Percentiles rank a stretch among this genome's conserved stretches.
Conservation (phyloP, 2,797 vertebrate genomes). For the Decapterus maruadsi region DNA sequence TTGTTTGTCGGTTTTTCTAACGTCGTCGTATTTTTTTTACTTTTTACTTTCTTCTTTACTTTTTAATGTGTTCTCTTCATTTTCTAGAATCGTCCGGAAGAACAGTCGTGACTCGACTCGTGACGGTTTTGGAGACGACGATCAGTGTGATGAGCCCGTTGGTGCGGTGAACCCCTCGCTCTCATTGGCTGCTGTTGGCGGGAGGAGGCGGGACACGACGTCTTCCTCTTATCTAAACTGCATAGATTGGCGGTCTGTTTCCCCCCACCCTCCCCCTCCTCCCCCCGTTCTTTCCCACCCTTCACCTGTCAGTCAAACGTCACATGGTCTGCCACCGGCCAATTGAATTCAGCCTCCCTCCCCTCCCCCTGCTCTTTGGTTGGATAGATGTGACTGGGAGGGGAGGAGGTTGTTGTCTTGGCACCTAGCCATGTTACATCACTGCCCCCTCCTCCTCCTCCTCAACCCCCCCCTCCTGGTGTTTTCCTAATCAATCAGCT, state of each 20-base stretch:
- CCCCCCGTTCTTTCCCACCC: slow-evolving; percentile 28
- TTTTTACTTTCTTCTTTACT: slow-evolving; percentile 36
- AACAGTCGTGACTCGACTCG: slow-evolving; percentile 26
- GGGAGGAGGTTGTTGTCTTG: slow-evolving; percentile 44
- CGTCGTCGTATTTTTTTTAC: background rate
- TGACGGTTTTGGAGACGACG: slow-evolving; percentile 35
- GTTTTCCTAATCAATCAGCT: slow-evolving; percentile 14
- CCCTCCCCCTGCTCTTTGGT: slow-evolving; percentile 62
- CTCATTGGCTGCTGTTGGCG: slow-evolving; percentile 54
- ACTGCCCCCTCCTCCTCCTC: background rate
- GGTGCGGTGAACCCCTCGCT: slow-evolving; percentile 11
- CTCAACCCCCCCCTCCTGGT: background rate
- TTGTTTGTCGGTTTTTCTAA: slow-evolving; percentile 42
- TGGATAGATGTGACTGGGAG: slow-evolving; percentile 47
- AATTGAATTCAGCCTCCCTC: slow-evolving; percentile 38
- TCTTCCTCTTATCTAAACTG: slow-evolving; percentile 78
- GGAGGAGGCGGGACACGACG: slow-evolving; percentile 50
- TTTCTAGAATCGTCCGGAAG: slow-evolving; percentile 64
- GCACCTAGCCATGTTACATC: slow-evolving; percentile 44
- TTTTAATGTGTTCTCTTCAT: slow-evolving; percentile 66
- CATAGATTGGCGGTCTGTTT: slow-evolving; percentile 81
- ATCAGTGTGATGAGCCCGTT: slow-evolving; percentile 5
- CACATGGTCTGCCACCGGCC: slow-evolving; percentile 28
- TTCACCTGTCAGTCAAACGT: slow-evolving; percentile 61
- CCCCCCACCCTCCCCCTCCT: slow-evolving; percentile 53